These are phyloP conservation scores for Oxyteleia sp. DNA, from an alignment of 2,888 invertebrate species.

Conservation along the genomic window DNA sequence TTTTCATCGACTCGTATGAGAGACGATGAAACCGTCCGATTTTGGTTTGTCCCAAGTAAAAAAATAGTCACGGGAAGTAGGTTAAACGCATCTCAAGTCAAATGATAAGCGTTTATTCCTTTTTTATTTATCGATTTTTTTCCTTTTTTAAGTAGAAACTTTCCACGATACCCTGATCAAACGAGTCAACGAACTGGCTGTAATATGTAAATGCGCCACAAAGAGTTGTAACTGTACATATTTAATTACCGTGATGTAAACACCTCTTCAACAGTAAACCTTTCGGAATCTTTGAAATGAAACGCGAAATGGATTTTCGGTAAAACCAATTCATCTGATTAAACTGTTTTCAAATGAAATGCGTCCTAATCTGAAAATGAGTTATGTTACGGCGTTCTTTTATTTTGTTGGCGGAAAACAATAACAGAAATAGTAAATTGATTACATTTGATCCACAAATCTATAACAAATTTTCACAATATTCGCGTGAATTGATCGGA, in stretches of 20 bases:
- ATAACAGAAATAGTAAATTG: too few species aligned
- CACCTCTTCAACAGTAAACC: too few species aligned
- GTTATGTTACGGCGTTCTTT: too few species aligned
- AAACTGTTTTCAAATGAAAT: too few species aligned
- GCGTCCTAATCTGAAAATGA: too few species aligned
- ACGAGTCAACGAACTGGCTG: conserved; percentile 66
- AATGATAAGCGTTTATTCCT: conserved; percentile 42
- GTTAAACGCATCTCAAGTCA: conserved; percentile 28
- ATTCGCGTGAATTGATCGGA: too few species aligned
- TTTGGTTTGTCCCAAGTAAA: conserved; percentile 9
- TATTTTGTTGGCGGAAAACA: too few species aligned
- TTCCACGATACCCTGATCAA: conserved; percentile 61
- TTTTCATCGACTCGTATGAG: background rate
- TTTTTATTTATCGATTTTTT: conserved; percentile 61
- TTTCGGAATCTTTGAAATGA: too few species aligned
- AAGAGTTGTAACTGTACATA: conserved; percentile 47
- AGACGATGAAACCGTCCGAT: background rate
- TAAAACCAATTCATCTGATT: too few species aligned
- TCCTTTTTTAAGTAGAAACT: conserved; percentile 38
- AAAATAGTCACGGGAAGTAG: conserved; percentile 5
- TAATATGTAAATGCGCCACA: conserved; percentile 49
- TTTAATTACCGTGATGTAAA: conserved; percentile 26
- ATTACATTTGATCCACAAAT: too few species aligned
- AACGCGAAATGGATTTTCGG: too few species aligned
- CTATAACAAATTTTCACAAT: too few species aligned